Evolutionary conservation across 2,888 invertebrate species (phyloP), one percentile per base, ranked within the genome.

Genomic region (Platypus cylindrus): DNA sequence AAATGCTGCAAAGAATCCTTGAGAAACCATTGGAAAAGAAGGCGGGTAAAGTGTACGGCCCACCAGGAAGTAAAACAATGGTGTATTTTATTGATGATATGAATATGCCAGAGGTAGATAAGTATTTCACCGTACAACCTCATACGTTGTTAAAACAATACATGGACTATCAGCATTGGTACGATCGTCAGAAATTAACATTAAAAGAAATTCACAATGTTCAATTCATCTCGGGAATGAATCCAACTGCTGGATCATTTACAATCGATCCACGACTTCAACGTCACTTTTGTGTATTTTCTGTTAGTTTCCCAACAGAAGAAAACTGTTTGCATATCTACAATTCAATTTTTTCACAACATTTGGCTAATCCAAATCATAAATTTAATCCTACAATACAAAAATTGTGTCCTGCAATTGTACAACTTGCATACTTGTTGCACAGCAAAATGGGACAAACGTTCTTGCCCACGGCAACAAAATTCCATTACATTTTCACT

Each of bases 81-180:
- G 77, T 94, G 34, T 94, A 91, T 62, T 94, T 94, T 58, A 76
- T 94, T 37, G 94, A 94, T 53, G 94, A 94, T 52, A 75, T 94
- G 76, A 94, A 94, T 58, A 94, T 94, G 91, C 94, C 94, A 0
- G 90, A 90, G 65, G 91, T 93, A 3, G 94, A 94, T 59, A 74
- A 73, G 36, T 94, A 93, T 59, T 89, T 86, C 36, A 94, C 94
- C 0, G 93, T 93, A 9, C 93, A 93, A 56, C 90, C 94, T 0
- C 94, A 94, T 54, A 94, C 94, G 0, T 68, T 94, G 2, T 80
- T 94, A 41, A 68, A 93, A 14, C 89, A 95, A 57, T 89, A 85
- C 57, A 77, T 93, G 72, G 90, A 93, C 62, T 94, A 94, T 56
- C 75, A 71, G 45, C 94, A 94, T 62, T 95, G 94, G 93, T 95